Percentiles rank a stretch among this genome's conserved stretches.
Evolutionary conservation across 2,888 invertebrate species (phyloP).

Genomic region (Linyphia triangularis): DNA sequence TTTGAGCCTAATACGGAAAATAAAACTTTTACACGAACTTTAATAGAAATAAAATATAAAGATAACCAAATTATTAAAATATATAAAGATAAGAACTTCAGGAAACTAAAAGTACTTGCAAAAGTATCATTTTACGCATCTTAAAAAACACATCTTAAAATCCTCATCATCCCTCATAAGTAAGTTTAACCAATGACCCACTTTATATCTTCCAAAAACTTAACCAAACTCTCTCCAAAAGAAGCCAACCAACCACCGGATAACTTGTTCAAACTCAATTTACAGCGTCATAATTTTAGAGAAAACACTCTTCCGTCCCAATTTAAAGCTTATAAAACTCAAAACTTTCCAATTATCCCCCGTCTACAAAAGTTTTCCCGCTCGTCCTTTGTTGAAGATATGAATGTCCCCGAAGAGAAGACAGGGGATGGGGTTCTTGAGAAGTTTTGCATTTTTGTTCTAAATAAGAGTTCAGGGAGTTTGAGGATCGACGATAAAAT

Average conservation of each 20-base stretch:
- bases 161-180: no score
- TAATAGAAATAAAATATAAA: no score
- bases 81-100: no score
- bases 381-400: constrained; percentile 10
- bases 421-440: not conserved
- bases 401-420: constrained; percentile 29
- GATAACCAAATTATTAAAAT: no score
- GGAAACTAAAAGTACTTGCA: no score
- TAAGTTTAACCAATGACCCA: not conserved
- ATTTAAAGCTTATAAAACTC: constrained; percentile 43
- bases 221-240: not conserved
- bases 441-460: constrained; percentile 11
- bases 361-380: no score
- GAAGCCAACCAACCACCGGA: not conserved
- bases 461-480: constrained; percentile 38
- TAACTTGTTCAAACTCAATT: not conserved
- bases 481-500: constrained; percentile 40
- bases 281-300: not conserved
- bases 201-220: not conserved
- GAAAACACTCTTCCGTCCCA: not conserved
- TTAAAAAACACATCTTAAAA: no score
- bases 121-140: no score
- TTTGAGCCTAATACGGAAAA: no score
- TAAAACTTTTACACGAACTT: no score
- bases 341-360: constrained; percentile 52